Conservation (phyloP, 2,113 vertebrate genomes). For the Ictidomys tridecemlineatus region DNA sequence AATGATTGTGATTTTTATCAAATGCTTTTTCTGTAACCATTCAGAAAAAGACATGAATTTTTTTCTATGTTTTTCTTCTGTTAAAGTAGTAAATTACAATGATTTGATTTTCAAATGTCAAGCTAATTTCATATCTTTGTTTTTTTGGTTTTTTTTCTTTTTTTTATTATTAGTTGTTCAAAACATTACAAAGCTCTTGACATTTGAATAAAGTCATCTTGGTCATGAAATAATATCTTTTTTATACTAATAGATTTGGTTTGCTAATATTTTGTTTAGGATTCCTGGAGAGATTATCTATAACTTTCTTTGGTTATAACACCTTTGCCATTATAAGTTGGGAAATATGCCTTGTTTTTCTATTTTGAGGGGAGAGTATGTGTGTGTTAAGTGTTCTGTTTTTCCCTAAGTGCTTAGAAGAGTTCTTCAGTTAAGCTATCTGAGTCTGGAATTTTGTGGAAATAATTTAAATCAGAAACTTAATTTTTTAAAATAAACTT, state of each 20-base stretch:
- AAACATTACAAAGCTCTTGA: no score
- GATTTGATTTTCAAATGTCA: not conserved
- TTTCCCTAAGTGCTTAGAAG: not conserved
- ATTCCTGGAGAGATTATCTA: not conserved
- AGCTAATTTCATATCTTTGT: not conserved
- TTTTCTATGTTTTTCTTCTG: not conserved
- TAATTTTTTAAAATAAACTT: not conserved
- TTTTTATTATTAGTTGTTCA: no score
- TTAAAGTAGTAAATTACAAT: not conserved
- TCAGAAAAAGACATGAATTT: not conserved
- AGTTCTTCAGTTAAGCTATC: not conserved
- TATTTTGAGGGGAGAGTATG: not conserved
- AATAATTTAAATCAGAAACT: not conserved
- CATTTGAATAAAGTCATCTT: not conserved
- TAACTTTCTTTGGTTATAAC: conserved; percentile 1
- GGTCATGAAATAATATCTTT: not conserved
- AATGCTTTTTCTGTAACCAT: not conserved
- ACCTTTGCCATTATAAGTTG: not conserved
- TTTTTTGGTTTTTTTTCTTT: no score
- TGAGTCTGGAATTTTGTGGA: not conserved
- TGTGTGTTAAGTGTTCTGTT: not conserved
- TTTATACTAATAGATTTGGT: not conserved
- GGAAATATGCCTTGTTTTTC: not conserved
- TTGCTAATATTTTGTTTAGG: conserved; percentile 3
- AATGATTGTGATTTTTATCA: not conserved